Percentiles rank a stretch among this genome's conserved stretches.
Conservation (phyloP, 2,113 vertebrate genomes). For the Pseudolaguvia tuberculata region DNA sequence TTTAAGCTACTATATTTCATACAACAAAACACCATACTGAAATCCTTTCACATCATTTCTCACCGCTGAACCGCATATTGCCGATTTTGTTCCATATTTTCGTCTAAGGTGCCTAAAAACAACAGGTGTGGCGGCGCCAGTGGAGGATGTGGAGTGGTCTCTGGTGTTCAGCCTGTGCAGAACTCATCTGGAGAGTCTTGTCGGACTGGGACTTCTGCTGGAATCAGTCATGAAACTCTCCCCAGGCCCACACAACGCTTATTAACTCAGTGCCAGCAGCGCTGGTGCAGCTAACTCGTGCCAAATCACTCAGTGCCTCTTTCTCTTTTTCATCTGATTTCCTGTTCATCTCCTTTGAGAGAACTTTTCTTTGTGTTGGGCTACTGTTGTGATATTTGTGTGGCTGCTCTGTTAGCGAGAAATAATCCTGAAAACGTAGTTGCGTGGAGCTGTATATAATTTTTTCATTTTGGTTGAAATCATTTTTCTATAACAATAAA, state of each 20-base stretch:
- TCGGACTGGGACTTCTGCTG: conserved; percentile 52
- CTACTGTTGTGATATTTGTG: conserved; percentile 31
- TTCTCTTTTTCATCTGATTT: conserved; percentile 41
- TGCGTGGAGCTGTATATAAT: not conserved
- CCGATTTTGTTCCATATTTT: conserved; percentile 25
- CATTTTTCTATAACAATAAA: not conserved
- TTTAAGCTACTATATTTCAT: conserved; percentile 21
- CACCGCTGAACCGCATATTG: conserved; percentile 11
- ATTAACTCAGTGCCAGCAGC: conserved; percentile 56
- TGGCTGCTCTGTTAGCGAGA: conserved; percentile 2
- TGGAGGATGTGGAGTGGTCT: conserved; percentile 42
- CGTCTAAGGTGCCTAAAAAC: conserved; percentile 42
- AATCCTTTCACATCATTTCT: conserved; percentile 27
- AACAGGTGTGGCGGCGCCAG: conserved; percentile 48
- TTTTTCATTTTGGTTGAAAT: not conserved
- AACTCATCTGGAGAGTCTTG: conserved; percentile 53
- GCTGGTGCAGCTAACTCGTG: conserved; percentile 51
- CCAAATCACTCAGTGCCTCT: conserved; percentile 49
- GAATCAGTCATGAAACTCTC: conserved; percentile 53
- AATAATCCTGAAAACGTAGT: conserved; percentile 3
- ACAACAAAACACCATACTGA: conserved; percentile 21
- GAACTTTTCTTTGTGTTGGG: conserved; percentile 14
- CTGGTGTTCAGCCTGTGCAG: conserved; percentile 46
- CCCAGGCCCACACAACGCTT: conserved; percentile 53
- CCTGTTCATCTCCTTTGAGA: conserved; percentile 35